Percentiles rank a stretch among this genome's conserved stretches.
phyloP scores from a whole-genome alignment of 53 echinoderm and acorn worm species.

The Zoroaster sp. region DNA sequence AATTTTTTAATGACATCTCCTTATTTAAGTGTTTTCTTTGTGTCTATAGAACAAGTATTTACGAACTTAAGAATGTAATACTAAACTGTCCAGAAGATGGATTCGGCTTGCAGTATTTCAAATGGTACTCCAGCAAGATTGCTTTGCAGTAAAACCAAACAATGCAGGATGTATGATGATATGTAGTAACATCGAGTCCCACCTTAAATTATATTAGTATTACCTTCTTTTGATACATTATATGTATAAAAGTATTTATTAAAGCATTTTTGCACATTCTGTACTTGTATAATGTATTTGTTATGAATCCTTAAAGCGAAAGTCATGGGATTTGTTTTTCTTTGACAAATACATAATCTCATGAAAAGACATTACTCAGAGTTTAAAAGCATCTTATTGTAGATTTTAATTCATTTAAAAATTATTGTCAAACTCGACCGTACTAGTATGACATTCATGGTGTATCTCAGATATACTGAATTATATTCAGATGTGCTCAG shows the following conservation, averaged over 20 bases:
- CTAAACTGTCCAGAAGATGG: constrained; percentile 7
- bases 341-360: not conserved
- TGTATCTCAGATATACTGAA: not conserved
- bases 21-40: constrained; percentile 20
- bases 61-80: not conserved
- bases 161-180: not conserved
- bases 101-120: not conserved
- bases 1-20: constrained; percentile 35
- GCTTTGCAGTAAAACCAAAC: not conserved
- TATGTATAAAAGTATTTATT: constrained; percentile 60
- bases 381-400: not conserved
- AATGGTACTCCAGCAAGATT: not conserved
- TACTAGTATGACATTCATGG: too few species aligned
- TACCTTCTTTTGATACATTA: constrained; percentile 50
- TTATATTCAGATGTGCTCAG: not conserved
- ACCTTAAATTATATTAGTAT: constrained; percentile 24
- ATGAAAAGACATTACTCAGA: not conserved
- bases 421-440: too few species aligned
- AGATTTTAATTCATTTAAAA: not conserved
- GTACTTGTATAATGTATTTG: not conserved
- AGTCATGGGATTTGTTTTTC: not conserved
- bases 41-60: constrained; percentile 8
- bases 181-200: not conserved
- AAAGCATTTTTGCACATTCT: constrained; percentile 9
- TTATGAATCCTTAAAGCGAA: not conserved